Evolutionary conservation across 1,140 invertebrate genomes (phyloP).

Genomic region (Drosophila hydei): DNA sequence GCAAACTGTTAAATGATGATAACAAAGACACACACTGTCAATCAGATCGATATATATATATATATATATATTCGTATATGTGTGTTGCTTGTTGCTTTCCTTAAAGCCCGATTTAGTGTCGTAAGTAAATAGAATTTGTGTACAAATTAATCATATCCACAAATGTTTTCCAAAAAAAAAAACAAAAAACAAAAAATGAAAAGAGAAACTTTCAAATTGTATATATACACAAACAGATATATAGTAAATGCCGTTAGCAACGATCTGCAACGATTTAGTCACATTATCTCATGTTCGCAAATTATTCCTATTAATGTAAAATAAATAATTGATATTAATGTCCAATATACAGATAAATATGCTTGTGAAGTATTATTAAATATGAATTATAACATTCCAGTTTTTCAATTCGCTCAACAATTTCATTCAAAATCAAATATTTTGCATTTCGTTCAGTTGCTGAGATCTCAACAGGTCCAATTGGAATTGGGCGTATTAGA

Average conservation of each 20-base stretch:
- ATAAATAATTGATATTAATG: conserved; percentile 17
- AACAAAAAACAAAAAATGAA: too few relatives aligned
- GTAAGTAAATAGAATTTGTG: conserved; percentile 32
- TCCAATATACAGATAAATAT: neutral
- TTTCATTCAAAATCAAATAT: too few relatives aligned
- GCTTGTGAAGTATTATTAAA: too few relatives aligned
- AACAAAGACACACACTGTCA: too few relatives aligned
- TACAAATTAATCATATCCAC: conserved; percentile 47
- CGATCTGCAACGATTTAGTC: conserved; percentile 9
- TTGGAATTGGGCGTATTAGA: too few relatives aligned
- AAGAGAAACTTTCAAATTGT: conserved; percentile 23
- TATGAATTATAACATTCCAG: neutral
- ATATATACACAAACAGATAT: conserved; percentile 17
- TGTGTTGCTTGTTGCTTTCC: conserved; percentile 1
- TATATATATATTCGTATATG: neutral
- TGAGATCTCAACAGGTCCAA: too few relatives aligned
- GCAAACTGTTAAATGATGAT: neutral
- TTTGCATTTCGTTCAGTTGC: too few relatives aligned
- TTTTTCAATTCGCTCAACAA: neutral
- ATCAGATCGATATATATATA: neutral
- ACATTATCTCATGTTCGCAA: conserved; percentile 5
- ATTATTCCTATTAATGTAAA: conserved; percentile 26
- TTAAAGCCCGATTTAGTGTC: conserved; percentile 5
- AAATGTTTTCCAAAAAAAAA: conserved; percentile 39
- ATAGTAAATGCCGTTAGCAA: conserved; percentile 1